phyloP scores from a whole-genome alignment of 2,113 vertebrate genomes.

The Sinocyclocheilus rhinocerous region DNA sequence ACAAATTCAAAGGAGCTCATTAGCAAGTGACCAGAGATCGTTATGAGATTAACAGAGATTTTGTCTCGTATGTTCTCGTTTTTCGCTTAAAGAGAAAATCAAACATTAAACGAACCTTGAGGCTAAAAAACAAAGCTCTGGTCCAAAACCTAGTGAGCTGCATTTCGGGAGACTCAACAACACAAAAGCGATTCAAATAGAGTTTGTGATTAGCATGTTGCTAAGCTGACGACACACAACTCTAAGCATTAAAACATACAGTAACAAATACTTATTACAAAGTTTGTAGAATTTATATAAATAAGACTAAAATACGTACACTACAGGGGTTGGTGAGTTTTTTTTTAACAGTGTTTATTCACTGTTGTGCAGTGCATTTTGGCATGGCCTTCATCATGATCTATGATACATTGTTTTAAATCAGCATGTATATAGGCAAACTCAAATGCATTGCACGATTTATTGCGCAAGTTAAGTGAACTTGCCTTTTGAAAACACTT shows the following conservation, averaged over 20 bases:
- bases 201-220: neutral
- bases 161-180: neutral
- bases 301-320: neutral
- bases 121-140: neutral
- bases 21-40: neutral
- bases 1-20: constrained; percentile 3
- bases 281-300: neutral
- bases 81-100: neutral
- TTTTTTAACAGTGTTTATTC: neutral
- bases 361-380: neutral
- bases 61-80: neutral
- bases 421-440: neutral
- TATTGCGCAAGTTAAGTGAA: neutral
- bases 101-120: neutral
- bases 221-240: neutral
- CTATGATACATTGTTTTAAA: neutral
- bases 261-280: neutral
- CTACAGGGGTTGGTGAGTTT: too few species aligned
- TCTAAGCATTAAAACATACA: neutral
- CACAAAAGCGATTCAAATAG: neutral
- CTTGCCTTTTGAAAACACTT: neutral
- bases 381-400: neutral
- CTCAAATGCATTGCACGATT: neutral
- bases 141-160: neutral
- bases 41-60: constrained; percentile 9